These are phyloP conservation scores for Plagodis dolabraria DNA, from an alignment of 2,888 invertebrate genomes.

Conservation along the genomic window DNA sequence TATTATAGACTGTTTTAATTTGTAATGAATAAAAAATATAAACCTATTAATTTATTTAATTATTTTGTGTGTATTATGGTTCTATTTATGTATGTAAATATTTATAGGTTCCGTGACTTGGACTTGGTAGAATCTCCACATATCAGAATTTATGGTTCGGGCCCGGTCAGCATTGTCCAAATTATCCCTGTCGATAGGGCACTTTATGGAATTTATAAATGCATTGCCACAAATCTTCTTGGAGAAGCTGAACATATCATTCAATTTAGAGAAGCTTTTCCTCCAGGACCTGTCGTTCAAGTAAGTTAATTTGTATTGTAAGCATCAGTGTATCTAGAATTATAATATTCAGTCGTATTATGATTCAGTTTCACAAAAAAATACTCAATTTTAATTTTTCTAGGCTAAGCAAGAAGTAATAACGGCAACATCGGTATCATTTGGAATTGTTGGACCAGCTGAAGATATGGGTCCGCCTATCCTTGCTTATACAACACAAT, in stretches of 20 bases:
- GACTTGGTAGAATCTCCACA: slow-evolving; percentile 84
- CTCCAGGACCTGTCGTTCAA: slow-evolving; percentile 87
- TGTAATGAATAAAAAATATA: no score
- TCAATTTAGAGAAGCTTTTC: slow-evolving; percentile 89
- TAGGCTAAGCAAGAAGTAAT: slow-evolving; percentile 88
- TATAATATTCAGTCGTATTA: no score
- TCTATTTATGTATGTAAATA: background rate
- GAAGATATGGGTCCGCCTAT: slow-evolving; percentile 91
- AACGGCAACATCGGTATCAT: slow-evolving; percentile 94
- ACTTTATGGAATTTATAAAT: slow-evolving; percentile 91
- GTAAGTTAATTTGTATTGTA: slow-evolving; percentile 48
- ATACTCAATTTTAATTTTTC: slow-evolving; percentile 37
- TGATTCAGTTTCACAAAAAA: no score
- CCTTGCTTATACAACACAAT: slow-evolving; percentile 89
- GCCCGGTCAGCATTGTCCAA: slow-evolving; percentile 89
- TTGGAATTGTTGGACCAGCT: slow-evolving; percentile 90
- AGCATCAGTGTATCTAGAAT: no score
- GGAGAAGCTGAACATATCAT: slow-evolving; percentile 89
- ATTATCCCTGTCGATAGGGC: slow-evolving; percentile 87
- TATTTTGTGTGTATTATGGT: no score
- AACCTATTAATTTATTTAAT: no score
- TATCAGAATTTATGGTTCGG: slow-evolving; percentile 86
- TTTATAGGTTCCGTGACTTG: slow-evolving; percentile 75
- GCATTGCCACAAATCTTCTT: slow-evolving; percentile 91
- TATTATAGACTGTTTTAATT: no score